Base-by-base conservation (phyloP, 1,140 invertebrate species). In the Ceratosolen fusciceps region DNA sequence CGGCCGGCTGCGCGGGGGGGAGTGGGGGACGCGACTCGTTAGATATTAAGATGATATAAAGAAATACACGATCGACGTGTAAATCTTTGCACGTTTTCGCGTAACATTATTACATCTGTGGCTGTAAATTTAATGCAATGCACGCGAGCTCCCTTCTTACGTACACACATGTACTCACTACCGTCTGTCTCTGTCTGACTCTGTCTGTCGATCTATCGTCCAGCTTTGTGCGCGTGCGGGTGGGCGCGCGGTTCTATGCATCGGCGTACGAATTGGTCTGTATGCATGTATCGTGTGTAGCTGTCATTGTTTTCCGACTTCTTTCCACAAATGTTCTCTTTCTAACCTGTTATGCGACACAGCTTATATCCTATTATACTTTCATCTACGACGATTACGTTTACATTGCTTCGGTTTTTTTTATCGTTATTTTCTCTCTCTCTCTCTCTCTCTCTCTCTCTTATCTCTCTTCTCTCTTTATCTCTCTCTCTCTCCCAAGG, bases 21-120 rank as follows among this genome's bases (percentile, higher is more conserved):
- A 77, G 47, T 74, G 68, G 74, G 71, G 74, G 68, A 68, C 71
- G 31, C 58, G 60, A 21, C 65, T 75, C 58, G 31, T 58, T 49
- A 71, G 24, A 71, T 52, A 47, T 71, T 54, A 80, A 80, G 56
- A 77, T 58, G 54, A 65, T 87, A 87, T 81, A 87, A 87, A n/a
- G n/a, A n/a, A 87, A 87, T 86, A 87, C 85, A 81, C 82, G 84
- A 87, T 87, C 85, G 85, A 84, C 83, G 83, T 84, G 81, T 81
- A 74, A 75, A 86, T 72, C 78, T 77, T 79, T 79, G 26, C n/a
- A n/a, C n/a, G n/a, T n/a, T n/a, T n/a, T n/a, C n/a, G n/a, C n/a
- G n/a, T n/a, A n/a, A n/a, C n/a, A n/a, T n/a, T n/a, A n/a, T n/a
- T n/a, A n/a, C n/a, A n/a, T n/a, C n/a, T 58, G 12, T 70, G 19